phyloP scores from a whole-genome alignment of 2,888 invertebrate genomes.

The Caenorhabditis zanzibari region DNA sequence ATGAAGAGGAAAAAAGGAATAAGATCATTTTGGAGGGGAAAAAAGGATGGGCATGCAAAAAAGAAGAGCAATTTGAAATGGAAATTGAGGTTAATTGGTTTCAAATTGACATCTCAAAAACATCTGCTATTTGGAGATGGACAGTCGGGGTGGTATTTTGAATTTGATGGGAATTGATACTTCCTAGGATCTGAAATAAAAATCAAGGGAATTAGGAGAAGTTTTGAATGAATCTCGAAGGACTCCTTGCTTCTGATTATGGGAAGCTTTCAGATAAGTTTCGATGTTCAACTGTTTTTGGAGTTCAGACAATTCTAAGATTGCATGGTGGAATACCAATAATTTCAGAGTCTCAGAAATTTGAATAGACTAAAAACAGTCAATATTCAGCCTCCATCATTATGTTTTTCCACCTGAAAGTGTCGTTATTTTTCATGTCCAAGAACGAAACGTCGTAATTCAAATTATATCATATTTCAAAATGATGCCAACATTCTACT shows the following conservation, averaged over 20 bases:
- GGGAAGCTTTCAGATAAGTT: too few relatives aligned
- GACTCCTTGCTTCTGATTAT: too few relatives aligned
- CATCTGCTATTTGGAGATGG: slow-evolving; percentile 10
- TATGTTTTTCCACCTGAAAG: neutral
- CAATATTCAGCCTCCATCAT: too few relatives aligned
- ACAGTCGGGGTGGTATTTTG: neutral
- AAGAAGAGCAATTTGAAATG: slow-evolving; percentile 21
- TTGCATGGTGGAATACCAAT: too few relatives aligned
- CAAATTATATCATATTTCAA: slow-evolving; percentile 29
- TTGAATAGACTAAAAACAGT: too few relatives aligned
- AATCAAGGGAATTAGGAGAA: too few relatives aligned
- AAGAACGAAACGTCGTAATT: neutral
- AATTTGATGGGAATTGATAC: neutral
- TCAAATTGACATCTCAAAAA: slow-evolving; percentile 20
- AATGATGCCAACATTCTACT: slow-evolving; percentile 14
- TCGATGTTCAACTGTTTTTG: too few relatives aligned
- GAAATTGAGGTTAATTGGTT: slow-evolving; percentile 37
- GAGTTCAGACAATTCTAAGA: too few relatives aligned
- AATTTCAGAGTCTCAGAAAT: too few relatives aligned
- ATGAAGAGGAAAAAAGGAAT: neutral
- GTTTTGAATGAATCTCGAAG: too few relatives aligned
- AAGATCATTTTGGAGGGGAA: neutral
- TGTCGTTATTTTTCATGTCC: neutral
- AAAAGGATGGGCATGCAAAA: neutral
- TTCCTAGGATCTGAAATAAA: too few relatives aligned